Percentiles rank a stretch among this genome's conserved stretches.
These are phyloP conservation scores for Adineta ricciae DNA, from an alignment of 2,888 invertebrate genomes.

Conservation along the genomic window DNA sequence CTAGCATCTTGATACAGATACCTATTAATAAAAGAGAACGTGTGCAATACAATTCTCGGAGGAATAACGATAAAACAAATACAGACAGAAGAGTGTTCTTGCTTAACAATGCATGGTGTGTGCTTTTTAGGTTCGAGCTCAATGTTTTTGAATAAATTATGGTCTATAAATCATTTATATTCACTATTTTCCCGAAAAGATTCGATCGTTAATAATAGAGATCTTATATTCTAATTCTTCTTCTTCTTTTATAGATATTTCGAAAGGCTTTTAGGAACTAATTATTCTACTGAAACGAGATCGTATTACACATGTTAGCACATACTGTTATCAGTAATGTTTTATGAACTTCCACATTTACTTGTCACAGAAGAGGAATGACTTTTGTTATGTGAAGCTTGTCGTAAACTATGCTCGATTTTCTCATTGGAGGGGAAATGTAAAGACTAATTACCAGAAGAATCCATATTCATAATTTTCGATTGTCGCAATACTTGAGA, in stretches of 20 bases:
- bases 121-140: neutral
- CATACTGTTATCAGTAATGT: too few relatives aligned
- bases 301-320: too few relatives aligned
- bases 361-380: neutral
- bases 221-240: too few relatives aligned
- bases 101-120: neutral
- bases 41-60: neutral
- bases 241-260: too few relatives aligned
- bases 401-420: neutral
- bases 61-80: neutral
- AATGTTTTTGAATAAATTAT: neutral
- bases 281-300: too few relatives aligned
- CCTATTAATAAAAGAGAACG: neutral
- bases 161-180: too few relatives aligned
- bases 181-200: too few relatives aligned
- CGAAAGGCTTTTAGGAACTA: too few relatives aligned
- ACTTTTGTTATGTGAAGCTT: neutral
- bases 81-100: too few relatives aligned
- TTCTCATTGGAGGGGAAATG: neutral
- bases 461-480: neutral
- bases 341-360: too few relatives aligned
- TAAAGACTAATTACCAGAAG: neutral
- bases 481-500: neutral
- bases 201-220: too few relatives aligned
- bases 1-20: neutral